Base-by-base conservation (phyloP, 1,140 invertebrate species). In the Chionoecetes opilio region DNA sequence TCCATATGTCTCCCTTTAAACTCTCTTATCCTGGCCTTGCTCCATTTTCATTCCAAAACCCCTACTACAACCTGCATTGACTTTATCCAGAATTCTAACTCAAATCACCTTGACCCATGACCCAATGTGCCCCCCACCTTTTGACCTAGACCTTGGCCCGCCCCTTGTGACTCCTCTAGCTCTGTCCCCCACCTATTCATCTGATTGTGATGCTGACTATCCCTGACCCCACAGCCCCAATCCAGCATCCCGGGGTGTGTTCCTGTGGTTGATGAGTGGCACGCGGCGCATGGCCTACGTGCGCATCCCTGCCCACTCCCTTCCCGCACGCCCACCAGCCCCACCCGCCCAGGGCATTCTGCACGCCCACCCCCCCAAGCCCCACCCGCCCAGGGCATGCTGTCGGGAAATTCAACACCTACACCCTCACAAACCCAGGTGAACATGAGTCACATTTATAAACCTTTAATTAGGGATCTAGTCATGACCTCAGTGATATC, bases 211-310 rank as follows among this genome's bases (percentile, higher is more conserved):
- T n/a, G n/a, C n/a, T 75, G 29, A 29, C 1, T 17, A 3, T 11
- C 46, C 9, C 8, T 53, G 46, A 17, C 14, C 35, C 96, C 96
- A 14, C 96, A 97, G 97, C 97, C 97, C 35, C 97, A 97, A 96
- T 97, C 97, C 96, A 97, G 97, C 96, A 97, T 97, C 95, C 97
- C 97, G 21, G n/a, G 97, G 97, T 96, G 97, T 97, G 9, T 96
- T 97, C 26, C 96, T 97, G 26, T 97, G 97, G 97, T 97, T 97
- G 97, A 97, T 97, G 53, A 97, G 97, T 96, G 97, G 97, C 46
- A 97, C 97, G 46, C 97, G 97, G 96, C 96, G 97, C 31, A 96
- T 97, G 29, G 97, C 97, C 5, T 97, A 97, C 95, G 96, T 96
- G 91, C 96, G 97, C 29, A 97, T 97, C 21, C 97, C 97, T 3